Base-by-base conservation (phyloP, 2,888 invertebrate genomes). In the Leucoma salicis region DNA sequence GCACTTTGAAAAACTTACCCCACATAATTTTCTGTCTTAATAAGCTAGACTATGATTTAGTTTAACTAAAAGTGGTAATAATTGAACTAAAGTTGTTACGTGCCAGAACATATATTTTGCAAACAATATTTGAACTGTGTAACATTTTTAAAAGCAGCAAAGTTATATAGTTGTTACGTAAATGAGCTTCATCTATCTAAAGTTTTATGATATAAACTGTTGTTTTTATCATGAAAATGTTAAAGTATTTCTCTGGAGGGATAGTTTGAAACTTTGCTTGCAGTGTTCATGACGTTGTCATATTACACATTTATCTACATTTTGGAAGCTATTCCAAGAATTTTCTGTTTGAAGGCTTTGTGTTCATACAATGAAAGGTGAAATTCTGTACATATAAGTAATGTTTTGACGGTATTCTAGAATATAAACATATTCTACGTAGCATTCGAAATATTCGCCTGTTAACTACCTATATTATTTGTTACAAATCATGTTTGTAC, bases 251-350 rank as follows among this genome's bases (percentile, higher is more conserved):
- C 18, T 35, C 39, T 31, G 3, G 7, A 27, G 15, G 31, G 24
- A 28, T 29, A 27, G 44, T 42, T 35, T 33, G 13, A 29, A 42
- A 36, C 38, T 24, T 32, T 18, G 14, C 35, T 42, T 47, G 32
- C 45, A 45, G 27, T 18, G 15, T 31, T 32, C 24, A 39, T 24
- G 35, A 3, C 8, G 34, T 31, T 37, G 1, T 27, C 4, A 27
- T 3, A 11, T 21, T 29, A 29, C 13, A 29, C 29, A 29, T 29
- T 29, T 13, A 12, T 29, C 29, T 29, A 29, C 29, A 29, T 13
- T 29, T 13, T 13, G 13, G 27, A 27, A 11, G 27, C 8, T 29
- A 29, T 29, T 13, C 29, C 13, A 8, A 7, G 14, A 29, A 29
- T 29, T 12, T 29, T 12, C 46, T 27, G n/a, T 11, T 3, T 27